These are phyloP conservation scores for Phylloscopus whistleri DNA, from an alignment of 2,113 vertebrate genomes.

Conservation along the genomic window DNA sequence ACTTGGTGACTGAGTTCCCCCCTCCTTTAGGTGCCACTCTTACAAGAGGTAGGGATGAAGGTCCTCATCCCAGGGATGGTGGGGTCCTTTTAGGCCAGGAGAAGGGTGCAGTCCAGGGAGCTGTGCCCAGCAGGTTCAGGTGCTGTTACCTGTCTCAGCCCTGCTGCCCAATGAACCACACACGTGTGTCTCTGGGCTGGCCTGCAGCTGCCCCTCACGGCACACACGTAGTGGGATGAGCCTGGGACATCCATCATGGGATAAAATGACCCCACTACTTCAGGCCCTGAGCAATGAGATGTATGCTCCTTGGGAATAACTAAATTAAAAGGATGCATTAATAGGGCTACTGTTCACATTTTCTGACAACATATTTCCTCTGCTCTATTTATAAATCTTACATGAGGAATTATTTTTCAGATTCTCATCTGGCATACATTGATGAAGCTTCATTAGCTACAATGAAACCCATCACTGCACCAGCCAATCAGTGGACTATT, in stretches of 20 bases:
- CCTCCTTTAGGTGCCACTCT: not conserved
- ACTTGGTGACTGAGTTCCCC: fast-evolving
- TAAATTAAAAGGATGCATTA: slow-evolving; percentile 39
- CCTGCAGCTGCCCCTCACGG: not conserved
- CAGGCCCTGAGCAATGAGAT: not conserved
- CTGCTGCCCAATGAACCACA: not conserved
- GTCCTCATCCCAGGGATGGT: fast-evolving
- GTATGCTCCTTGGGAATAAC: not conserved
- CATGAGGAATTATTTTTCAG: slow-evolving; percentile 14
- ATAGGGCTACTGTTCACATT: slow-evolving; percentile 26
- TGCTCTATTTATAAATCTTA: slow-evolving; percentile 37
- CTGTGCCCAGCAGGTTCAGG: not conserved
- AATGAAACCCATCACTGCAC: not conserved
- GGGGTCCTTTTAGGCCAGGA: not conserved
- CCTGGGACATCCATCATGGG: not conserved
- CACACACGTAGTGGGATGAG: not conserved
- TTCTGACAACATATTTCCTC: slow-evolving; percentile 31
- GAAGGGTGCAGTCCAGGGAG: not conserved
- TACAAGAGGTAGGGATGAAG: not conserved
- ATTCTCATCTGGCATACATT: slow-evolving; percentile 17
- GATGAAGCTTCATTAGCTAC: slow-evolving; percentile 30
- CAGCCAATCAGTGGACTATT: slow-evolving; percentile 16
- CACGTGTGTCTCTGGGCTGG: not conserved
- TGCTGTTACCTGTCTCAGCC: not conserved
- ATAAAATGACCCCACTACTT: not conserved